Percentiles rank a stretch among this genome's conserved stretches.
Conservation (phyloP, 2,888 invertebrate species). For the Eristalis intricaria region DNA sequence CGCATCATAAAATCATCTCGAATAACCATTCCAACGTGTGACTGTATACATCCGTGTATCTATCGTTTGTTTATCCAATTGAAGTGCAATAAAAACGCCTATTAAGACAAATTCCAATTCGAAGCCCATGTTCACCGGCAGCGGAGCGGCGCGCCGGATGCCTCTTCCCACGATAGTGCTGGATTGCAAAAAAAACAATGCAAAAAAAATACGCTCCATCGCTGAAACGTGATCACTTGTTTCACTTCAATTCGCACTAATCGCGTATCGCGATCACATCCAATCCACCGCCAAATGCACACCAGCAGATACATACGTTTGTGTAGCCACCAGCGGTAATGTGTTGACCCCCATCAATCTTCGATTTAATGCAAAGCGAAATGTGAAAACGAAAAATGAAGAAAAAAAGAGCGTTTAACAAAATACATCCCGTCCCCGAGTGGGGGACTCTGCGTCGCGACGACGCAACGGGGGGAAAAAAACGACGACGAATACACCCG, state of each 20-base stretch:
- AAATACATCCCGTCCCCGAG: background rate
- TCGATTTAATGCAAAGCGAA: constrained; percentile 47
- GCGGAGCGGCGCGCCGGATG: background rate
- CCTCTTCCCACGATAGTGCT: constrained; percentile 41
- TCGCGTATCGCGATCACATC: constrained; percentile 12
- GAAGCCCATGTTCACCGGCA: constrained; percentile 7
- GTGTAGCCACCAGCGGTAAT: constrained; percentile 35
- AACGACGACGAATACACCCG: constrained; percentile 22
- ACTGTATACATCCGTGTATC: background rate
- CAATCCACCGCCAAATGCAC: constrained; percentile 26
- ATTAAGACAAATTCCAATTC: constrained; percentile 28
- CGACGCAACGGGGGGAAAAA: background rate
- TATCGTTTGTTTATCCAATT: constrained; percentile 25
- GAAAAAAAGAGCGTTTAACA: constrained; percentile 1
- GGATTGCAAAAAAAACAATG: constrained; percentile 24
- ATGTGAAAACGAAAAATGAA: background rate
- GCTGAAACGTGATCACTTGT: constrained; percentile 46
- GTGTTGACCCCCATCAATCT: constrained; percentile 68
- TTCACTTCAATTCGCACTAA: constrained; percentile 29
- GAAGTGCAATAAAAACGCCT: constrained; percentile 29
- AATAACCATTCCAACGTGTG: background rate
- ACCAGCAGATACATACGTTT: constrained; percentile 26
- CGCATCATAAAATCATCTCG: background rate
- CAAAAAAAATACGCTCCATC: background rate
- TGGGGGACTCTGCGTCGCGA: background rate